Conservation (phyloP, 2,888 invertebrate species). For the Chaetogeoica ovagalla region DNA sequence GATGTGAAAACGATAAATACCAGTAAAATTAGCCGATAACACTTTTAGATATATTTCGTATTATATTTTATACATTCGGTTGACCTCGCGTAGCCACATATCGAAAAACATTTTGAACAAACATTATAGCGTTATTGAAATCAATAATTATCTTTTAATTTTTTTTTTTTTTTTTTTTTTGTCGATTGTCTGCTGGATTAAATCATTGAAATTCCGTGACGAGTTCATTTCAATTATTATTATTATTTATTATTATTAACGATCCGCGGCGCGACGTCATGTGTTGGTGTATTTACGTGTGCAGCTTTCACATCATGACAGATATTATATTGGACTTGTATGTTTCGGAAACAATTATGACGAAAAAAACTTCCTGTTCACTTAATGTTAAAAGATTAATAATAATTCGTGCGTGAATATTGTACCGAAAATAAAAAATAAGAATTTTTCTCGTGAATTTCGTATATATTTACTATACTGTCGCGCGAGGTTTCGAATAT, state of each 20-base stretch:
- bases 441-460: no score
- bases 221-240: constrained; percentile 20
- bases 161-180: no score
- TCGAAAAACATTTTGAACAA: constrained; percentile 13
- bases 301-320: constrained; percentile 51
- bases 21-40: neutral
- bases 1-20: neutral
- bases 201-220: constrained; percentile 15
- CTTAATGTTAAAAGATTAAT: neutral
- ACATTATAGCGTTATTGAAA: neutral
- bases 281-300: no score
- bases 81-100: neutral
- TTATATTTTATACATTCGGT: neutral
- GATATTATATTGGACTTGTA: constrained; percentile 1
- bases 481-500: no score
- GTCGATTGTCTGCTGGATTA: neutral
- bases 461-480: no score
- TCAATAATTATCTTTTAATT: neutral
- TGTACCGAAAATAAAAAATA: no score
- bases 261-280: neutral
- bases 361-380: neutral
- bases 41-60: neutral
- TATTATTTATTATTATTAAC: no score
- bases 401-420: no score
- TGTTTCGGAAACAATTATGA: constrained; percentile 14